Conservation (phyloP, 1,140 invertebrate species). For the Psix sp. region DNA sequence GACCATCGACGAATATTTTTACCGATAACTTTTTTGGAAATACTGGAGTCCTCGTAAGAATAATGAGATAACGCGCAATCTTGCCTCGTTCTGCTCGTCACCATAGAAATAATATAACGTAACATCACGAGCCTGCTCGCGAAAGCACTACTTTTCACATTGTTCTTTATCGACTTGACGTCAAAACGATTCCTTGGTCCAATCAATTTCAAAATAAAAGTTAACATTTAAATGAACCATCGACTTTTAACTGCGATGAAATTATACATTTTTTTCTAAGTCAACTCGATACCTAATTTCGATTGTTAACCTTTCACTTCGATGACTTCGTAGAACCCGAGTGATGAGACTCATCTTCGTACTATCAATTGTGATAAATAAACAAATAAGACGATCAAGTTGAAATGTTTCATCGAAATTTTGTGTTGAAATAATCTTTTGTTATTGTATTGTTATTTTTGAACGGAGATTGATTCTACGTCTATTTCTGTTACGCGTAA, state of each 20-base stretch:
- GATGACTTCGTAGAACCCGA: not conserved
- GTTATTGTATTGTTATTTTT: conserved; percentile 58
- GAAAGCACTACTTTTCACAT: conserved; percentile 58
- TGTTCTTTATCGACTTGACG: conserved; percentile 61
- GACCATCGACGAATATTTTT: conserved; percentile 68
- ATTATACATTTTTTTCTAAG: conserved; percentile 49
- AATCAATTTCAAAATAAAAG: conserved; percentile 49
- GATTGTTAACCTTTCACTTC: conserved; percentile 29
- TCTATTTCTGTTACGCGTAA: conserved; percentile 55
- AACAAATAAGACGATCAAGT: not conserved
- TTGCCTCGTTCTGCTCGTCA: conserved; percentile 61
- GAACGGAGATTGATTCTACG: conserved; percentile 46
- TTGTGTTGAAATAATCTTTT: conserved; percentile 48
- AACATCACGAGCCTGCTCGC: conserved; percentile 49
- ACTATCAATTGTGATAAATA: not conserved
- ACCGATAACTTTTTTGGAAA: conserved; percentile 67
- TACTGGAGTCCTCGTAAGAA: conserved; percentile 60
- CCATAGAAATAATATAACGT: conserved; percentile 40
- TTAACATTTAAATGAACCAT: conserved; percentile 37
- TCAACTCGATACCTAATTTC: conserved; percentile 41
- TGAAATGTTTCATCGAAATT: conserved; percentile 50
- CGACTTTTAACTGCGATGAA: conserved; percentile 45
- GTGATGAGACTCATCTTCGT: too few species aligned
- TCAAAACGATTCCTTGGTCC: conserved; percentile 62
- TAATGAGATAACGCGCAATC: conserved; percentile 57